Base-by-base conservation (phyloP, 2,888 invertebrate species). In the Diploptera punctata region DNA sequence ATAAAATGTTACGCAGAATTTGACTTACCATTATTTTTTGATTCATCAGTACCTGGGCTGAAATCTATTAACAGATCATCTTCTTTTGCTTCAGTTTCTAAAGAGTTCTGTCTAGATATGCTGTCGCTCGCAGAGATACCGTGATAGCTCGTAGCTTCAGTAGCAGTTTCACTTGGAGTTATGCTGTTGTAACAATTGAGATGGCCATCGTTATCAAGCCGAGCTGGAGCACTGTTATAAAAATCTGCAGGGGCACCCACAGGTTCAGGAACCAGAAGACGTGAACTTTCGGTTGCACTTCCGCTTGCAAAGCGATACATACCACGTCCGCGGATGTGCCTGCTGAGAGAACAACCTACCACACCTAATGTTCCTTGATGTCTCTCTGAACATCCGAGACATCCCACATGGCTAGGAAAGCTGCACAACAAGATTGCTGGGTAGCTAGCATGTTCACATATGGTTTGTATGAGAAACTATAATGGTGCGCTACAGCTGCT, bases 331-430 rank as follows among this genome's bases (percentile, higher is more conserved):
- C 93, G 87, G 76, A 94, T 89, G 75, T 92, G 86, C 54, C 93
- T 87, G 80, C 93, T 93, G 76, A 94, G 87, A 18, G 93, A 91
- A 78, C 92, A 71, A 31, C 73, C 72, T 57, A 98, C 94, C 73
- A 96, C 95, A 18, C 94, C 93, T 71, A 98, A 81, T 98, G 98
- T 81, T 98, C 97, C 33, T 93, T 90, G 67, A 98, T 93, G 81
- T 98, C 98, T 75, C 92, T 90, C 77, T 93, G 93, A 49, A 98
- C 95, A 82, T 98, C 98, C 0, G 96, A 95, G n/a, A 98, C 91
- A 81, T 98, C 97, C 91, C 95, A 95, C 96, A 98, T 97, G 19
- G 95, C 93, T 75, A 92, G 83, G 82, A 97, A 94, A 0, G 95
- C 93, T 61, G 90, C 88, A 79, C 93, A 93, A 82, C 93, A 93